Evolutionary conservation across 2,888 invertebrate species (phyloP).

Genomic region (Tiphia femorata): DNA sequence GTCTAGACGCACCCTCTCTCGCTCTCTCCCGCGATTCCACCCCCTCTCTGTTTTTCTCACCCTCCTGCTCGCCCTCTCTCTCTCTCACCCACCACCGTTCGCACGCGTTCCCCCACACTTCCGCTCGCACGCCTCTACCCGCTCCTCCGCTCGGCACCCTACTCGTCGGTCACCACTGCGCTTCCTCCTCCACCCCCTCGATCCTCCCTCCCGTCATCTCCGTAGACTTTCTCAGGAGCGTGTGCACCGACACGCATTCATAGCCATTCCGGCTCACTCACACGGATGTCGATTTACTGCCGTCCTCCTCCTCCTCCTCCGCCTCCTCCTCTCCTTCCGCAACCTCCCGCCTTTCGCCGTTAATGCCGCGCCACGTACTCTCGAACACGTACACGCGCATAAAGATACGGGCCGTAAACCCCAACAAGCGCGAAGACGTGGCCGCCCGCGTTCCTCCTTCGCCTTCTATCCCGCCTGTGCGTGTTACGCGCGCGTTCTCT

Average conservation of each 20-base stretch:
- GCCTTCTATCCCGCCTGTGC: slow-evolving; percentile 27
- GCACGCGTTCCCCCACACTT: neutral
- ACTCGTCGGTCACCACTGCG: too few species aligned
- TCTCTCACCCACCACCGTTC: neutral
- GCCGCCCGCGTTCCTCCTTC: too few species aligned
- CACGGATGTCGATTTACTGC: slow-evolving; percentile 64
- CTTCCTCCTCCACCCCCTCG: too few species aligned
- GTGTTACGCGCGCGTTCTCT: neutral
- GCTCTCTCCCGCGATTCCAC: slow-evolving; percentile 54
- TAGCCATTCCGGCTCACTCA: slow-evolving; percentile 56
- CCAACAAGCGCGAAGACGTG: slow-evolving; percentile 50
- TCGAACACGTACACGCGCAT: slow-evolving; percentile 51
- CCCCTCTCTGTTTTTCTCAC: slow-evolving; percentile 36
- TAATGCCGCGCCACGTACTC: slow-evolving; percentile 64
- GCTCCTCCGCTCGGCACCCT: slow-evolving; percentile 21
- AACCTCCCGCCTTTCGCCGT: slow-evolving; percentile 44
- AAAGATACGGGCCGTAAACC: slow-evolving; percentile 60
- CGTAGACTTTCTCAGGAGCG: too few species aligned
- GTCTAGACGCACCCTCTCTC: slow-evolving; percentile 61
- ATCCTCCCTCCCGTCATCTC: too few species aligned
- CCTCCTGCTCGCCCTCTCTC: slow-evolving; percentile 26
- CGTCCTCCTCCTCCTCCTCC: slow-evolving; percentile 32
- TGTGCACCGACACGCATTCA: slow-evolving; percentile 54
- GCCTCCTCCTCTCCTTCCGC: slow-evolving; percentile 1
- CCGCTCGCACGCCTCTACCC: slow-evolving; percentile 3